phyloP scores from a whole-genome alignment of 2,888 invertebrate species.

The Ochropleura plecta region DNA sequence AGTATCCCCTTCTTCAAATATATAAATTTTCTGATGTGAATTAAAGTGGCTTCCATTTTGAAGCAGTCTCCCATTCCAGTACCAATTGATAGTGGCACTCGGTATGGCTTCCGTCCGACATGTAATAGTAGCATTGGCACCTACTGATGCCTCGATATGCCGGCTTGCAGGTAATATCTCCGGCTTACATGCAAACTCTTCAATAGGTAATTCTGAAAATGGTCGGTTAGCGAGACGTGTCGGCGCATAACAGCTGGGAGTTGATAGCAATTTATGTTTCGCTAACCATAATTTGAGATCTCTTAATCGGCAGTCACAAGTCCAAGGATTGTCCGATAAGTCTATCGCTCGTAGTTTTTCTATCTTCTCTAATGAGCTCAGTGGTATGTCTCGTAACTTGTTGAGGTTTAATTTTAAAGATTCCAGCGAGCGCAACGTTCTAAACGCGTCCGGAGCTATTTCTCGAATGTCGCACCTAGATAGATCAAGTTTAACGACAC shows the following conservation, averaged over 20 bases:
- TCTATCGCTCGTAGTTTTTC: constrained; percentile 95
- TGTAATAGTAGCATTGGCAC: constrained; percentile 96
- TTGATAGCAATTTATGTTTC: constrained; percentile 94
- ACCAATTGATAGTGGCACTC: constrained; percentile 95
- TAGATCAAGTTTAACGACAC: constrained; percentile 95
- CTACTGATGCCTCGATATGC: constrained; percentile 94
- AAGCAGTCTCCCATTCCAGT: constrained; percentile 95
- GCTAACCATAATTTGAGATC: constrained; percentile 95
- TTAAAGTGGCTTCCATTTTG: constrained; percentile 95
- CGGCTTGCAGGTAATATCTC: constrained; percentile 94
- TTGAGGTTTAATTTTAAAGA: constrained; percentile 95
- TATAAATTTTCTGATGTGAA: constrained; percentile 93
- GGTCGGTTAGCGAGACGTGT: constrained; percentile 93
- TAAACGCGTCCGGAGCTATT: constrained; percentile 93
- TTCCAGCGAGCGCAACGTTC: constrained; percentile 94
- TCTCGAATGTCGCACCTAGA: constrained; percentile 95
- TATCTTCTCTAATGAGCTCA: constrained; percentile 93
- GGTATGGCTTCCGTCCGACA: constrained; percentile 96
- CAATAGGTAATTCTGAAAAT: constrained; percentile 94
- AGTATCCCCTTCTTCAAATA: constrained; percentile 94
- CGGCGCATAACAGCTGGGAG: constrained; percentile 94
- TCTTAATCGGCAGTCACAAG: constrained; percentile 96
- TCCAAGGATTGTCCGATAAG: constrained; percentile 96
- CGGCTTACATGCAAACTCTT: constrained; percentile 96
- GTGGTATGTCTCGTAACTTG: constrained; percentile 93